A percentile compares a stretch with the other conserved stretches of the same genome.
Conservation (phyloP, 2,113 vertebrate species). For the Pongo pygmaeus region DNA sequence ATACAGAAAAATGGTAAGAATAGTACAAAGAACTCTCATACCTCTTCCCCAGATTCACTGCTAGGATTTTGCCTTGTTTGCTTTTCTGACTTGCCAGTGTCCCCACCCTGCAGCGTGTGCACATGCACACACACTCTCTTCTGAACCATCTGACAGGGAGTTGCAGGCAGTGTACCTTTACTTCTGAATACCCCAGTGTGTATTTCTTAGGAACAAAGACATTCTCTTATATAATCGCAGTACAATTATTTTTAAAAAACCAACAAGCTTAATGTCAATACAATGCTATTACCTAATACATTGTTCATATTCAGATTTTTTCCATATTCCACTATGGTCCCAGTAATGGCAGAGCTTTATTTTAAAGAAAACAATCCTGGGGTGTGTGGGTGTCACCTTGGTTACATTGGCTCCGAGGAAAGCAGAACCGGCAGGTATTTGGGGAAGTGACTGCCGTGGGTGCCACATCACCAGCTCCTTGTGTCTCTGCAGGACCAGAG, state of each 20-base stretch:
- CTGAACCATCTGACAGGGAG: background rate
- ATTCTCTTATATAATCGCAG: background rate
- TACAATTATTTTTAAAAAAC: background rate
- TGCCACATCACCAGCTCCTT: background rate
- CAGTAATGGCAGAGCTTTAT: conserved; percentile 9
- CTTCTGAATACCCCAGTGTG: background rate
- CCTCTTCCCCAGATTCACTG: background rate
- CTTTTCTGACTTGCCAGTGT: background rate
- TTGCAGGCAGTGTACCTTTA: background rate
- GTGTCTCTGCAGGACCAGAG: conserved; percentile 52
- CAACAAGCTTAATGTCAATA: background rate
- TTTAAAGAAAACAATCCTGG: background rate
- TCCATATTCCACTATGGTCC: background rate
- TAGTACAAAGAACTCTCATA: background rate
- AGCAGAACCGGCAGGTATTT: background rate
- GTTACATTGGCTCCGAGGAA: background rate
- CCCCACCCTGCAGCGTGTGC: no score
- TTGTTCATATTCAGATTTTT: background rate
- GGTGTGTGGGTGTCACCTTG: background rate
- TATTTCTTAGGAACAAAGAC: background rate
- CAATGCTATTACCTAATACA: background rate
- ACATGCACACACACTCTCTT: background rate
- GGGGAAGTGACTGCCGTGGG: background rate
- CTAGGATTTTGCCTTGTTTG: background rate
- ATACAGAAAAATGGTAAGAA: background rate